Percentiles rank a stretch among this genome's conserved stretches.
Conservation (phyloP, 1,140 invertebrate genomes). For the Drosophila suzukii region DNA sequence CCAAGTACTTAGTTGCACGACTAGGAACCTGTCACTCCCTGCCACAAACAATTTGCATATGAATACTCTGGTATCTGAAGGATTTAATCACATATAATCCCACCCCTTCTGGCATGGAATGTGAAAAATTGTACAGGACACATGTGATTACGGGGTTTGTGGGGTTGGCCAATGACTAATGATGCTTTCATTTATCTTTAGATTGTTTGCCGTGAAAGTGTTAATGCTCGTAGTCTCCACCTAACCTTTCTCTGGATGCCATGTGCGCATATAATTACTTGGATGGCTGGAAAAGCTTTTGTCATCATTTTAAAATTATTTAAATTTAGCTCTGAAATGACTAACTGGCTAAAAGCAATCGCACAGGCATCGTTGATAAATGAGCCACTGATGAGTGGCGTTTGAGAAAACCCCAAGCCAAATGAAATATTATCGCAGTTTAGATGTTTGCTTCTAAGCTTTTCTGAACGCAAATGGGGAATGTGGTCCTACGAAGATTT, state of each 20-base stretch:
- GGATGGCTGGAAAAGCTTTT: constrained; percentile 49
- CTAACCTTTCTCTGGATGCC: constrained; percentile 21
- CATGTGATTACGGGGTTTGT: constrained; percentile 28
- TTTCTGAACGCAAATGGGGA: background rate
- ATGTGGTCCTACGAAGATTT: background rate
- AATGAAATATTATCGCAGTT: constrained; percentile 45
- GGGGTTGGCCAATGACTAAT: constrained; percentile 52
- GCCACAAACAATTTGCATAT: constrained; percentile 50
- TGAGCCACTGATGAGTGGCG: constrained; percentile 33
- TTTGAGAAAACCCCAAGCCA: background rate
- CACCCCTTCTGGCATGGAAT: constrained; percentile 16
- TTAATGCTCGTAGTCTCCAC: constrained; percentile 30
- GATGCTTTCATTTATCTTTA: constrained; percentile 54
- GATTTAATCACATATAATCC: constrained; percentile 27
- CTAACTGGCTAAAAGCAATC: constrained; percentile 23
- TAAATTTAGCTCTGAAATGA: constrained; percentile 47
- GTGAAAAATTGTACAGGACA: constrained; percentile 33
- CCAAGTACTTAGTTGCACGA: constrained; percentile 32
- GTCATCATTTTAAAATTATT: constrained; percentile 65
- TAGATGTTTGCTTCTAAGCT: constrained; percentile 26
- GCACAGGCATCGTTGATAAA: constrained; percentile 36
- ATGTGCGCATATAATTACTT: constrained; percentile 60
- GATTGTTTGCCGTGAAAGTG: constrained; percentile 33
- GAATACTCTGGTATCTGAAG: constrained; percentile 23
- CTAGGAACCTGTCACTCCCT: constrained; percentile 16